Evolutionary conservation across 2,797 vertebrate genomes (phyloP), one percentile per base, ranked within the genome.

Genomic region (Lagocephalus sceleratus): DNA sequence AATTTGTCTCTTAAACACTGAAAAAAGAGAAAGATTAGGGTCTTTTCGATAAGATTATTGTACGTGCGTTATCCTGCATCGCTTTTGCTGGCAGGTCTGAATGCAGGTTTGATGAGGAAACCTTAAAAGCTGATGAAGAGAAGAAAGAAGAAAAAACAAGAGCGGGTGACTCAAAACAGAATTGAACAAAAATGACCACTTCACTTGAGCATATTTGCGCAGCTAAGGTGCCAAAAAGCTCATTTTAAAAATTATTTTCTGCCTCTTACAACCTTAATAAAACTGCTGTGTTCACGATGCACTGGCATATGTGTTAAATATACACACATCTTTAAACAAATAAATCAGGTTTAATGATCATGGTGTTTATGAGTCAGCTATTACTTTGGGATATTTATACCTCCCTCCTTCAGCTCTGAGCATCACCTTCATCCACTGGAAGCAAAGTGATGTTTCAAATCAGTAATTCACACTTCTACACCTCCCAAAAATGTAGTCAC

Each of bases 61-160:
- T 86, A 85, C 84, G 83, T 88, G 85, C 85, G 55, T 81, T 86
- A 89, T 88, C 84, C 79, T 17, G 43, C 71, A 86, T 87, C 81
- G 84, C 68, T 60, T 79, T n/a, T 65, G 63, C 68, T 66, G 52
- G 77, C 62, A 63, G 59, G 59, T 71, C 61, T 78, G 67, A 70
- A 75, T 75, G 66, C 54, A 73, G 61, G 66, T 77, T 81, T 83
- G 75, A 82, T 79, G 72, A 73, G 51, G 53, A 57, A 63, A 20
- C 46, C 40, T 54, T 85, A 78, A 64, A 53, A 57, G 59, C 61
- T 73, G 60, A 82, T 78, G 52, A 68, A 51, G 54, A 46, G 44
- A 63, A 52, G 40, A 42, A 42, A 19, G 40, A 19, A n/a, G 19
- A 11, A 59, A 60, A 63, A 72, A 67, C 59, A 48, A 41, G 65